Percentiles rank a stretch among this genome's conserved stretches.
Evolutionary conservation across 1,140 invertebrate species (phyloP).

Genomic region (Pseudoatta argentina): DNA sequence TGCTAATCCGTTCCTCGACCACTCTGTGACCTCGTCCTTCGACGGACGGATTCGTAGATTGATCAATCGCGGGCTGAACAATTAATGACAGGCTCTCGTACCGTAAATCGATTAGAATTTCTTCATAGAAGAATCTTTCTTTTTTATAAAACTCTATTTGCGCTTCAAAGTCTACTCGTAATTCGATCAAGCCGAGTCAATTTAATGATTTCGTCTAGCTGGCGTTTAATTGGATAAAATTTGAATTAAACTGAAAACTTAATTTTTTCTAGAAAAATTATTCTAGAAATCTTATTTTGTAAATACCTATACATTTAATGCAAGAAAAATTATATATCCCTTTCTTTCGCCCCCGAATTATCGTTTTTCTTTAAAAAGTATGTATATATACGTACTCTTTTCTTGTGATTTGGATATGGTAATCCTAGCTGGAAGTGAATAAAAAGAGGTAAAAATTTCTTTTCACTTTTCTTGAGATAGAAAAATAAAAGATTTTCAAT

Average conservation of each 20-base stretch:
- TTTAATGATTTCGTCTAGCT: constrained; percentile 27
- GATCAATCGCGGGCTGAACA: constrained; percentile 71
- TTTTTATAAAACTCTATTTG: background rate
- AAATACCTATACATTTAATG: too few species aligned
- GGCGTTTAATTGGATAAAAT: background rate
- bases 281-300: too few species aligned
- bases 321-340: too few species aligned
- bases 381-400: too few species aligned
- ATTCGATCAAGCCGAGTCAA: constrained; percentile 15
- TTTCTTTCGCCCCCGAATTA: too few species aligned
- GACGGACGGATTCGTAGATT: constrained; percentile 69
- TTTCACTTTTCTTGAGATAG: background rate
- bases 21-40: constrained; percentile 83
- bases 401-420: too few species aligned
- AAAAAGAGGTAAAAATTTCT: background rate
- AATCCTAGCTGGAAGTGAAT: background rate
- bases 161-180: background rate
- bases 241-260: background rate
- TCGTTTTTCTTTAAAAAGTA: too few species aligned
- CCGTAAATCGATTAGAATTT: constrained; percentile 10
- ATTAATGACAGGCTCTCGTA: constrained; percentile 36
- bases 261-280: background rate
- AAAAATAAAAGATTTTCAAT: background rate
- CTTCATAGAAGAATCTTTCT: background rate
- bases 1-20: constrained; percentile 71